These are phyloP conservation scores for Cryptoprocta ferox DNA, from an alignment of 2,797 vertebrate genomes.

Conservation along the genomic window DNA sequence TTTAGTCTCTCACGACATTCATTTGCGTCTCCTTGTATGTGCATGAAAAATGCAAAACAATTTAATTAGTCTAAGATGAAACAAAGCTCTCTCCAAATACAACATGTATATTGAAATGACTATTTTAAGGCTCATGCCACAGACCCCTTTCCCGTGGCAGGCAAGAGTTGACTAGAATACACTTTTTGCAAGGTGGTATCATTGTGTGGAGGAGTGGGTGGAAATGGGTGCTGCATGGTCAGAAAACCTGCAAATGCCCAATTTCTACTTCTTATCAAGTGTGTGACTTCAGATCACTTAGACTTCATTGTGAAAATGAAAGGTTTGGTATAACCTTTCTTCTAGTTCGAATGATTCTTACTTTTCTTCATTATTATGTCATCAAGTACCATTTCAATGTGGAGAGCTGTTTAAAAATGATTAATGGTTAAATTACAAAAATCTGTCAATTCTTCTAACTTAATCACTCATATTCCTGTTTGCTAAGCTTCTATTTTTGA, in stretches of 20 bases:
- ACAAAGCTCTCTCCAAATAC: background rate
- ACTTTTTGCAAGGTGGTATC: background rate
- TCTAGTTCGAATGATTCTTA: background rate
- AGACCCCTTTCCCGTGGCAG: background rate
- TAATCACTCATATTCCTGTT: background rate
- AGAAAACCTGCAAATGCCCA: background rate
- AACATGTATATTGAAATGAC: background rate
- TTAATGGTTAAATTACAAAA: background rate
- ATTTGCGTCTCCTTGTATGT: background rate
- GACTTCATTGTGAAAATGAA: background rate
- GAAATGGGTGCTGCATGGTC: background rate
- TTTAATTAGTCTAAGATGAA: conserved; percentile 2
- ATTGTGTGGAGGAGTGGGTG: background rate
- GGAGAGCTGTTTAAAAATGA: background rate
- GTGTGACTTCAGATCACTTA: background rate
- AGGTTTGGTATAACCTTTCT: background rate
- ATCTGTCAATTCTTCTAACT: background rate
- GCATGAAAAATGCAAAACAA: background rate
- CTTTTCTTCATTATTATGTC: background rate
- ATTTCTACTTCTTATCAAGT: background rate
- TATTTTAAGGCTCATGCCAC: background rate
- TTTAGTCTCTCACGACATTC: background rate
- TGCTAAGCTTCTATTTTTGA: background rate
- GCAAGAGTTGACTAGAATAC: background rate
- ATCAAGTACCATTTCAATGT: background rate